Base-by-base conservation (phyloP, 2,113 vertebrate genomes). In the Agapornis roseicollis region DNA sequence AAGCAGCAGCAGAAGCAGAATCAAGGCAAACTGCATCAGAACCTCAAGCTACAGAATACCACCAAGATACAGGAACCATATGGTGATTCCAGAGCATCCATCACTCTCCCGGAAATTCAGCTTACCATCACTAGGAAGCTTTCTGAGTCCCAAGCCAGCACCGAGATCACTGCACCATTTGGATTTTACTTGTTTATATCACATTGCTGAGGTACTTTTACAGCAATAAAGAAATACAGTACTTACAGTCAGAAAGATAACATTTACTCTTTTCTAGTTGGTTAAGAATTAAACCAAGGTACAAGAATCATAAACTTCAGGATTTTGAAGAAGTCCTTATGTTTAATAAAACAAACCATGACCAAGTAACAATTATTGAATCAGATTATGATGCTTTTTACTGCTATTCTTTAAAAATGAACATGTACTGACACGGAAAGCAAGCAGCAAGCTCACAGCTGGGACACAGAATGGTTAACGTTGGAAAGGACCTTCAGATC, bases 151-250 rank as follows among this genome's bases (percentile, higher is more conserved):
- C 58, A 18, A 7, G 19, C 17, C 46, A 90, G 47, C 46, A 58
- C 41, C 1, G 10, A 24, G 0, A 27, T 10, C 15, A 6, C 58
- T 1, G 4, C 1, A 0, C 4, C 1, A 1, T 6, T 20, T 17
- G 28, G 22, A 29, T 9, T 80, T 42, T 35, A 23, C 42, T 46
- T 12, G 0, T 11, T 61, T 74, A 5, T 4, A 7, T 2, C 20
- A 31, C 7, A 7, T 2, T 9, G 12, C 16, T 39, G 17, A 70
- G 31, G 31, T 2, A 10, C 71, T 76, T 63, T 41, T 14, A 33
- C 13, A 49, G 13, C 13, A 70, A 31, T 1, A 1, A 0, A 27
- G n/a, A 68, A 44, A 79, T 3, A 16, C 0, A 15, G 14, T 7
- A 4, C 12, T 69, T 25, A 41, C 7, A 44, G 22, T 5, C 16